phyloP scores from a whole-genome alignment of 1,140 invertebrate genomes.

The Melitaea cinxia region DNA sequence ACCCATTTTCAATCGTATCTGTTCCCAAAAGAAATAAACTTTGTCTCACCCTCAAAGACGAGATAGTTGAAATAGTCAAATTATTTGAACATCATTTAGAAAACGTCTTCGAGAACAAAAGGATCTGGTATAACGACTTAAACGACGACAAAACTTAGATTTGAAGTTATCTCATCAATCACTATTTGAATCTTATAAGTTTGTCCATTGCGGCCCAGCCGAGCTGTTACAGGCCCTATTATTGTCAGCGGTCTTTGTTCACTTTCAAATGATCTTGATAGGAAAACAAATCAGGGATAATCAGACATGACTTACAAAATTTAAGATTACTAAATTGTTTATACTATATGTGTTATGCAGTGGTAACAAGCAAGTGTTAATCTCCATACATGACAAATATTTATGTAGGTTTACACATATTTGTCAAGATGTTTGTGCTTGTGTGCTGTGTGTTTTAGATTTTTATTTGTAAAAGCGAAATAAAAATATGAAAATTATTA shows the following conservation, averaged over 20 bases:
- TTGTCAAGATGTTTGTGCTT: too few species aligned
- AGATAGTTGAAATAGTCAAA: neutral
- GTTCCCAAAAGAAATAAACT: slow-evolving; percentile 10
- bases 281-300: too few species aligned
- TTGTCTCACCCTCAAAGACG: neutral
- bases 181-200: slow-evolving; percentile 8
- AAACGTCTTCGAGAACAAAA: slow-evolving; percentile 5
- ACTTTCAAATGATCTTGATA: neutral
- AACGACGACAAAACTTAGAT: slow-evolving; percentile 11
- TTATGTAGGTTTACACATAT: too few species aligned
- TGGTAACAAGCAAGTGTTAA: too few species aligned
- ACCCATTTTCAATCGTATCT: neutral
- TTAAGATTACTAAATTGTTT: too few species aligned
- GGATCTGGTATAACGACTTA: slow-evolving; percentile 6
- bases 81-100: slow-evolving; percentile 6
- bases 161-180: slow-evolving; percentile 13
- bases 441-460: too few species aligned
- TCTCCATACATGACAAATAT: too few species aligned
- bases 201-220: slow-evolving; percentile 6
- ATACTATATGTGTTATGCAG: too few species aligned
- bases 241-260: neutral
- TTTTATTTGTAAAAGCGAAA: too few species aligned
- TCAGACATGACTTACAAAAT: too few species aligned
- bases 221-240: neutral
- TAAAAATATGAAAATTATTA: too few species aligned